These are phyloP conservation scores for Apodemia zela DNA, from an alignment of 2,888 invertebrate genomes.

Conservation along the genomic window DNA sequence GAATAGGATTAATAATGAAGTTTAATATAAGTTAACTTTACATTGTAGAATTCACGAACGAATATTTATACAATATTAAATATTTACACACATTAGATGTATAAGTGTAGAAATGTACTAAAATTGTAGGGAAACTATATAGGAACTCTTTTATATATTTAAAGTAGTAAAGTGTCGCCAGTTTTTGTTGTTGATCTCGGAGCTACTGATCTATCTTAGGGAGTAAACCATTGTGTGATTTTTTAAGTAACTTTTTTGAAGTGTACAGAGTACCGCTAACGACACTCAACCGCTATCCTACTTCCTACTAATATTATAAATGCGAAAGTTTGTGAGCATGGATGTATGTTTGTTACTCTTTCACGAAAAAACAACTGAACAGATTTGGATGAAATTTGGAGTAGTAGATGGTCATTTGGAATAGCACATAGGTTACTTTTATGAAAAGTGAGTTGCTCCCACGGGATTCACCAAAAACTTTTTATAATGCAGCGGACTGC, in stretches of 20 bases:
- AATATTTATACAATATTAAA: slow-evolving; percentile 12
- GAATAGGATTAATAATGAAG: background rate
- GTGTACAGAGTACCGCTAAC: no score
- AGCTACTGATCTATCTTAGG: background rate
- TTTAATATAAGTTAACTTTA: slow-evolving; percentile 8
- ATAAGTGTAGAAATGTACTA: slow-evolving; percentile 9
- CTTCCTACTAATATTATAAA: no score
- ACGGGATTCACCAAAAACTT: no score
- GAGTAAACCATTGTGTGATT: background rate
- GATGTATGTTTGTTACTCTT: no score
- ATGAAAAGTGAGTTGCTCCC: no score
- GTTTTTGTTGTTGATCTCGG: slow-evolving; percentile 2
- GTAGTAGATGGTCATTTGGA: no score
- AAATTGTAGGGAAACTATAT: slow-evolving; percentile 2
- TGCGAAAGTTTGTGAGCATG: no score
- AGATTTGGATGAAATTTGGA: no score
- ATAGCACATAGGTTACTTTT: no score
- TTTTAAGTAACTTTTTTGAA: background rate
- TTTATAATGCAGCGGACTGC: no score
- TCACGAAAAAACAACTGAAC: no score
- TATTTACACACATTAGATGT: slow-evolving; percentile 12
- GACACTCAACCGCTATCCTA: no score
- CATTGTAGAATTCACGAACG: slow-evolving; percentile 11
- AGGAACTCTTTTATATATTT: background rate
- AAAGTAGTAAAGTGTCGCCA: background rate